Evolutionary conservation across 2,113 vertebrate species (phyloP), one percentile per base, ranked within the genome.

Genomic region (Cyphomyrus plagiostoma): DNA sequence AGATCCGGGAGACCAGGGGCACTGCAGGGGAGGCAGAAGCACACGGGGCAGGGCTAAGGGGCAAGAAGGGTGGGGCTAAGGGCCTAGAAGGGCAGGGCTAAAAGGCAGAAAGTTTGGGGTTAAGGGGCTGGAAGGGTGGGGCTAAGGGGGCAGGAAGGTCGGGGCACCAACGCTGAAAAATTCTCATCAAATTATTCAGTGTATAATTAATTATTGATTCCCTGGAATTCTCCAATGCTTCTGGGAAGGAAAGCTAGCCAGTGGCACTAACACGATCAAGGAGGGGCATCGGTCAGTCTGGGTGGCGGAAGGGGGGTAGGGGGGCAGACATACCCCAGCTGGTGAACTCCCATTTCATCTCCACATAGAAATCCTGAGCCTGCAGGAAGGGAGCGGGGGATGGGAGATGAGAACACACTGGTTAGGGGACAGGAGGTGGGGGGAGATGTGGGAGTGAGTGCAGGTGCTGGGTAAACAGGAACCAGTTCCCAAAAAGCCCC

Each of bases 271-370:
- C 3, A 19, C 7, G 8, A 23, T 48, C 42, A 58, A 19, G n/a
- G 15, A 39, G 49, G 30, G 15, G n/a, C 13, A 30, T 17, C 6
- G 30, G 30, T 35, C 86, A 10, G 26, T 39, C 19, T 50, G 3
- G n/a, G 13, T 23, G 35, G 39, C 23, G 62, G 21, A 26, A 39
- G 49, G 52, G 35, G 39, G 88, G 62, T 9, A 17, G 56, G 49
- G 53, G 53, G 11, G 45, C 45, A 39, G 17, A 95, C 98, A 95
- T 94, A 99, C 98, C 98, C 98, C 98, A 99, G 94, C 98, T 99
- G 19, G 98, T 99, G 93, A 99, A 99, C 91, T 99, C 98, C 98
- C 98, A 99, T 91, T 98, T 99, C 98, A 99, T 99, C 95, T 99
- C 98, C 94, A 98, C 97, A 0, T 98, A 99, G 95, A 99, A 99